Conservation (phyloP, 1,140 invertebrate genomes). For the Dinoponera quadriceps region DNA sequence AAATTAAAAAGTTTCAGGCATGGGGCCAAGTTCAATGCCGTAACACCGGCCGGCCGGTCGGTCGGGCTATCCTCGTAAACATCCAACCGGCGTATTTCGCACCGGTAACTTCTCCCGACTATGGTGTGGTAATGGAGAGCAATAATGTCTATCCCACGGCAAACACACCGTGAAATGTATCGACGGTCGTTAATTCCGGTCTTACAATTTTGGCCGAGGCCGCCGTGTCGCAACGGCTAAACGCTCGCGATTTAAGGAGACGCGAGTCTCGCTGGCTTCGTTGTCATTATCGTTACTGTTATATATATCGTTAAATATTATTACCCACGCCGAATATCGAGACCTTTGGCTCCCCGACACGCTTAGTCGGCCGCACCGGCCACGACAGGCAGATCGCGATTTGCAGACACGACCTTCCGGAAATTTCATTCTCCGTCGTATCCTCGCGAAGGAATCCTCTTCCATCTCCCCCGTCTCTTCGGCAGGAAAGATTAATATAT, state of each 20-base stretch:
- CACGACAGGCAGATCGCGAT: too few relatives aligned
- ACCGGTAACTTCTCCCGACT: constrained; percentile 41
- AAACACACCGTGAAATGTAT: constrained; percentile 14
- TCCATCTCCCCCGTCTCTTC: too few relatives aligned
- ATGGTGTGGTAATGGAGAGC: background rate
- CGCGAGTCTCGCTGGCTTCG: background rate
- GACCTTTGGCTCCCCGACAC: too few relatives aligned
- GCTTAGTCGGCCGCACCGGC: too few relatives aligned
- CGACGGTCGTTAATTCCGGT: constrained; percentile 3
- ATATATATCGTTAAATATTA: too few relatives aligned
- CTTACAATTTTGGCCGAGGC: constrained; percentile 21
- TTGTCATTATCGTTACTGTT: background rate
- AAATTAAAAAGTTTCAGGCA: constrained; percentile 80
- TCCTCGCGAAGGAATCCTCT: too few relatives aligned
- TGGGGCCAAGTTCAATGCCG: constrained; percentile 80
- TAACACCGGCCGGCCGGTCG: constrained; percentile 49
- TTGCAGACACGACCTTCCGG: too few relatives aligned
- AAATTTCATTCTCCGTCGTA: too few relatives aligned
- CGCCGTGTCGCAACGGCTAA: background rate
- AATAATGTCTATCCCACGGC: constrained; percentile 31
- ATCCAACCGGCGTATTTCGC: constrained; percentile 37
- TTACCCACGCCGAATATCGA: too few relatives aligned
- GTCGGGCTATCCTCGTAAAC: constrained; percentile 61
- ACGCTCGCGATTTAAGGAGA: constrained; percentile 11
- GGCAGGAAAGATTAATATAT: too few relatives aligned